A percentile compares a stretch with the other conserved stretches of the same genome.
Conservation (phyloP, 2,797 vertebrate species). For the Protonibea diacanthus region DNA sequence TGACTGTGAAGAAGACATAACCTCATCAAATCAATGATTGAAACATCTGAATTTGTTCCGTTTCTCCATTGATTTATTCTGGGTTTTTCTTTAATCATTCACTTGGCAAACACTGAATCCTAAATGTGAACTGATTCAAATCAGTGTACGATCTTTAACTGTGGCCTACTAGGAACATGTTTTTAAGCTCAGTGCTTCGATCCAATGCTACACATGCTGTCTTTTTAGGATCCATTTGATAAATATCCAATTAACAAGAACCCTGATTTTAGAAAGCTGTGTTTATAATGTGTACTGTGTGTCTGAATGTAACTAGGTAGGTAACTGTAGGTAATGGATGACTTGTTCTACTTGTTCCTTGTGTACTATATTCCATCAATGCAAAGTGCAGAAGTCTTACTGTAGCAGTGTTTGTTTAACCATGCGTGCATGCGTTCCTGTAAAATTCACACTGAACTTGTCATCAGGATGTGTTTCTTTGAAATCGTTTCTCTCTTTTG, state of each 20-base stretch:
- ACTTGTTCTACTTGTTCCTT: neutral
- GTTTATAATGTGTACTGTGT: neutral
- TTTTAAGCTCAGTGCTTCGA: neutral
- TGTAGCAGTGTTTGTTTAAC: slow-evolving; percentile 30
- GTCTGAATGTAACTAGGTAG: neutral
- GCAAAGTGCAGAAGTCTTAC: neutral
- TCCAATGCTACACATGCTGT: neutral
- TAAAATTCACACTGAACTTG: slow-evolving; percentile 64
- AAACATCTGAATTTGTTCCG: neutral
- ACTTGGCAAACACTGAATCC: neutral
- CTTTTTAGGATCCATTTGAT: neutral
- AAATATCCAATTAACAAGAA: neutral
- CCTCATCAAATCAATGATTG: neutral
- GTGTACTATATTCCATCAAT: neutral
- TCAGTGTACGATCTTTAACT: too few species aligned
- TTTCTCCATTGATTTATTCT: neutral
- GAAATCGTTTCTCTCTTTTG: slow-evolving; percentile 68
- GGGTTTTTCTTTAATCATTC: neutral
- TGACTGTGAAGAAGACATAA: neutral
- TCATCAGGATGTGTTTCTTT: slow-evolving; percentile 77
- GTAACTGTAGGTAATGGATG: neutral
- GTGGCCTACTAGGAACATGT: too few species aligned
- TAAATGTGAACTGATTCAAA: neutral
- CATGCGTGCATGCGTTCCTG: slow-evolving; percentile 44
- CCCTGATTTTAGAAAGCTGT: neutral